phyloP scores from a whole-genome alignment of 64 coral and sea anemone genomes.

The Pocillopora verrucosa region DNA sequence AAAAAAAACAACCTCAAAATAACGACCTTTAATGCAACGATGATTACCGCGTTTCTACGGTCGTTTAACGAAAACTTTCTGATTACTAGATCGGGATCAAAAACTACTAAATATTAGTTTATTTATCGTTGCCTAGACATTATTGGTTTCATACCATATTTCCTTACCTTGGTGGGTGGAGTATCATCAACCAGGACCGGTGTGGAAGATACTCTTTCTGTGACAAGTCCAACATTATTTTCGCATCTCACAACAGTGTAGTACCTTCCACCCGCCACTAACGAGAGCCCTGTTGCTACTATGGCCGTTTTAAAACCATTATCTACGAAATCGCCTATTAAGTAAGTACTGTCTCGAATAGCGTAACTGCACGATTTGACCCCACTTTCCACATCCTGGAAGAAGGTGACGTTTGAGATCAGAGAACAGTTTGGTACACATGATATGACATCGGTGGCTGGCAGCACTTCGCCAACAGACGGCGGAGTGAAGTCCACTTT shows the following conservation, averaged over 20 bases:
- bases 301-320: slow-evolving; percentile 14
- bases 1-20: too few species aligned
- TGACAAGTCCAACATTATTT: slow-evolving; percentile 58
- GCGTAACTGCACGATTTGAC: slow-evolving; percentile 44
- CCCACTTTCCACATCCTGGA: slow-evolving; percentile 77
- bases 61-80: too few species aligned
- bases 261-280: slow-evolving; percentile 54
- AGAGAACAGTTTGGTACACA: slow-evolving; percentile 62
- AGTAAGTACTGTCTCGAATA: slow-evolving; percentile 21
- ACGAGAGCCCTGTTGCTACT: slow-evolving; percentile 5
- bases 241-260: slow-evolving; percentile 46
- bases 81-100: too few species aligned
- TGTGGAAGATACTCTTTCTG: slow-evolving; percentile 5
- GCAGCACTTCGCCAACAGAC: slow-evolving; percentile 9
- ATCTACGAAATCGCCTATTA: background rate
- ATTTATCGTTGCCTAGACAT: too few species aligned
- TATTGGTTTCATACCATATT: too few species aligned
- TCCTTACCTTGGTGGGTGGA: slow-evolving; percentile 54
- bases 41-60: too few species aligned
- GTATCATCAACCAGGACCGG: slow-evolving; percentile 64
- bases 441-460: slow-evolving; percentile 6
- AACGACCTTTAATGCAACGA: too few species aligned
- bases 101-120: too few species aligned
- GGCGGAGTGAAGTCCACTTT: slow-evolving; percentile 61
- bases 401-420: slow-evolving; percentile 38